These are phyloP conservation scores for Rattus rattus DNA, from an alignment of 2,113 vertebrate species.

Conservation along the genomic window DNA sequence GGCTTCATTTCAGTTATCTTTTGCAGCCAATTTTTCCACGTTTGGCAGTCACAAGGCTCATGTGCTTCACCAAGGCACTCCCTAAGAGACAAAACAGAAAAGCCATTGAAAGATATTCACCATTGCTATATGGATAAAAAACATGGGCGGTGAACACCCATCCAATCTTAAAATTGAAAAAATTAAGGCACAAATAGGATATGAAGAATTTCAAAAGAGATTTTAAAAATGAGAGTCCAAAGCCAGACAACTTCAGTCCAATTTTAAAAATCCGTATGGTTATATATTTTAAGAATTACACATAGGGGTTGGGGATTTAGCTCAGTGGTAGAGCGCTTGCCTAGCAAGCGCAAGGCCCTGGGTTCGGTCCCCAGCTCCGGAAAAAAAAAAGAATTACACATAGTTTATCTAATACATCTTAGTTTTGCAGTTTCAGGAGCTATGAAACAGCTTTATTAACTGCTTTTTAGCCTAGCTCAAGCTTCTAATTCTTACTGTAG, in stretches of 20 bases:
- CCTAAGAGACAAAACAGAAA: slow-evolving; percentile 86
- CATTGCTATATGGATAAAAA: slow-evolving; percentile 26
- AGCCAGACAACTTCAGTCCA: background rate
- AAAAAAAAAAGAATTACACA: background rate
- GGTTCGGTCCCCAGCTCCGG: too few species aligned
- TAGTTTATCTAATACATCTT: slow-evolving; percentile 45
- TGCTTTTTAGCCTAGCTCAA: background rate
- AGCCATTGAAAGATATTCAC: slow-evolving; percentile 55
- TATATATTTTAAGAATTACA: background rate
- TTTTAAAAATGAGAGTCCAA: slow-evolving; percentile 28
- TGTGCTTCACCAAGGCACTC: slow-evolving; percentile 98
- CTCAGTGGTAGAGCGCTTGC: too few species aligned
- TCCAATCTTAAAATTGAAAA: slow-evolving; percentile 45
- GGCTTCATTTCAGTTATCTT: slow-evolving; percentile 98
- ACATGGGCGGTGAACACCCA: background rate
- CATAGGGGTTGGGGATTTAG: background rate
- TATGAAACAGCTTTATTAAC: background rate
- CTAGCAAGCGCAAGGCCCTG: too few species aligned
- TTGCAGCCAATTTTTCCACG: slow-evolving; percentile 97
- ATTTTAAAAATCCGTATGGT: slow-evolving; percentile 7
- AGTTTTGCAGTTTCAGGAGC: background rate
- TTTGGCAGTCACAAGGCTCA: slow-evolving; percentile 98
- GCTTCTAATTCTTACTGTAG: slow-evolving; percentile 27
- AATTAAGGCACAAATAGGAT: background rate
- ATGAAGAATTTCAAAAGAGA: background rate